These are phyloP conservation scores for Brienomyrus brachyistius DNA, from an alignment of 2,113 vertebrate species.

Conservation along the genomic window DNA sequence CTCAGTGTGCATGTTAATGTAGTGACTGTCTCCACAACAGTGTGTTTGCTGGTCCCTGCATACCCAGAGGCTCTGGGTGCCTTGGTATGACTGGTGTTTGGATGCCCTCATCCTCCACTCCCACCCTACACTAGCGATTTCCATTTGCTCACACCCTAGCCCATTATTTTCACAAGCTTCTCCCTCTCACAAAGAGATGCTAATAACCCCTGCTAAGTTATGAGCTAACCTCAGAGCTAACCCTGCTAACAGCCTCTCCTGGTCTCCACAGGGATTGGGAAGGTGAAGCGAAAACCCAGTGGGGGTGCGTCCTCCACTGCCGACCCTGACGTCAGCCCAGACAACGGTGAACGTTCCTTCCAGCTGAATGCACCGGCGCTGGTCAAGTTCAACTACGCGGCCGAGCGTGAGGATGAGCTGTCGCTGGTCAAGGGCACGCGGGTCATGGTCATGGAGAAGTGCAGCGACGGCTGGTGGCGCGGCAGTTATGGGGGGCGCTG, in stretches of 20 bases:
- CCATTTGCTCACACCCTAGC: neutral
- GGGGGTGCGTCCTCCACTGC: conserved; percentile 69
- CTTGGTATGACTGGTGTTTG: neutral
- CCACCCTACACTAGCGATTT: neutral
- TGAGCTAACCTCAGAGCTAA: neutral
- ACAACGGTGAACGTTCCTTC: conserved; percentile 77
- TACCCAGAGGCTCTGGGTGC: neutral
- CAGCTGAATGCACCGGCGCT: conserved; percentile 81
- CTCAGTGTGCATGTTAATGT: too few species aligned
- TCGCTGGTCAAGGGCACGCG: conserved; percentile 79
- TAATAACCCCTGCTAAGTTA: neutral
- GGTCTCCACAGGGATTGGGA: conserved; percentile 69
- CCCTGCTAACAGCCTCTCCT: conserved; percentile 7
- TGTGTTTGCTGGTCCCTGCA: neutral
- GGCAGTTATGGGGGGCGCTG: conserved; percentile 75
- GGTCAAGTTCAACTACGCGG: conserved; percentile 84
- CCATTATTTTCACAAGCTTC: neutral
- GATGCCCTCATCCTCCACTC: neutral
- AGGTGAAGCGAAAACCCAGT: conserved; percentile 77
- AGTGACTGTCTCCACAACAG: neutral
- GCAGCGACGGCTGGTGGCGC: conserved; percentile 88
- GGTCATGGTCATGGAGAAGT: conserved; percentile 88
- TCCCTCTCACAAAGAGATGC: neutral
- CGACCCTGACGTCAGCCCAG: conserved; percentile 67
- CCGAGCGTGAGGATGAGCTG: conserved; percentile 82